These are phyloP conservation scores for Bombus confusus DNA, from an alignment of 1,140 invertebrate genomes.

Conservation along the genomic window DNA sequence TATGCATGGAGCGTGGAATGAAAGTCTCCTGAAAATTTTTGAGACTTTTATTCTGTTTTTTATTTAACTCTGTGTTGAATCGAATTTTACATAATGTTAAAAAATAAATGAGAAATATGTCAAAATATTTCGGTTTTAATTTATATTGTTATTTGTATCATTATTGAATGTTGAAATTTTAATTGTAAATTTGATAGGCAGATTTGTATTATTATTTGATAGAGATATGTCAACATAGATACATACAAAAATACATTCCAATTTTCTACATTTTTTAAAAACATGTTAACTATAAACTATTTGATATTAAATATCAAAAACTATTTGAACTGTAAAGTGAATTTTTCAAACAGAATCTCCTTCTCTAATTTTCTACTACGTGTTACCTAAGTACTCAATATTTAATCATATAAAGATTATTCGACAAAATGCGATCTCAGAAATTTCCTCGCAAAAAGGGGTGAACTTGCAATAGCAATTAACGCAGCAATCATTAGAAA, in stretches of 20 bases:
- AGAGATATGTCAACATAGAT: background rate
- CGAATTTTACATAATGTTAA: no score
- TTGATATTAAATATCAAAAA: no score
- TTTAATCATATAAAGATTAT: background rate
- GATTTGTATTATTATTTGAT: background rate
- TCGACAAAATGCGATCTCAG: background rate
- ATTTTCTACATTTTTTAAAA: no score
- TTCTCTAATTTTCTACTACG: background rate
- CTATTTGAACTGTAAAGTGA: no score
- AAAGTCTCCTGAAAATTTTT: background rate
- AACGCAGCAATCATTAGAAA: background rate
- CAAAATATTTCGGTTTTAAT: no score
- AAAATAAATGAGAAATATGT: no score
- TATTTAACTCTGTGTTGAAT: background rate
- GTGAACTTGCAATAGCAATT: background rate
- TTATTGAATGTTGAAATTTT: no score
- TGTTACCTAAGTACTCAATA: background rate
- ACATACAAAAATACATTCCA: no score
- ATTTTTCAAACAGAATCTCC: background rate
- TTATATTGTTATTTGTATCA: no score
- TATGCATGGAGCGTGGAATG: background rate
- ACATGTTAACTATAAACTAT: no score
- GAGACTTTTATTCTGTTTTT: background rate
- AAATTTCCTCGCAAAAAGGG: background rate
- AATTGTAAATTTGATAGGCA: background rate